Evolutionary conservation across 1,140 invertebrate genomes (phyloP), one percentile per base, ranked within the genome.

Genomic region (Atta texana): DNA sequence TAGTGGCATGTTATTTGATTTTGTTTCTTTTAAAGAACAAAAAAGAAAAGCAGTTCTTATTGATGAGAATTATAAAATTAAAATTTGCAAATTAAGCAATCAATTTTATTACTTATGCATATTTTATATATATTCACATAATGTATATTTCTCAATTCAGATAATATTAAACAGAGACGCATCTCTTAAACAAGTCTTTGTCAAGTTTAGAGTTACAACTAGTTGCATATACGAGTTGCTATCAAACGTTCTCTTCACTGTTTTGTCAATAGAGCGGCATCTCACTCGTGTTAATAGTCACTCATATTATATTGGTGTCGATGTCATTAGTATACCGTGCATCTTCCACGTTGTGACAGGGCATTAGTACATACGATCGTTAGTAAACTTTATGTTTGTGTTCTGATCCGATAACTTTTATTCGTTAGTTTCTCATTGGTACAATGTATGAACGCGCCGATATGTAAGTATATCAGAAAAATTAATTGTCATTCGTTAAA

Each of bases 251-350:
- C 16, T 53, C 16, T 31, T 71, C 31, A 3, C 34, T 81, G 78
- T 81, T 81, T 81, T 81, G 24, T 85, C 81, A 59, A 85, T 87
- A 87, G 18, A 85, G 7, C 8, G 51, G 63, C 63, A n/a, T 39
- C 75, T 64, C 39, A 28, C 24, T 77, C 75, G 12, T 77, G 57
- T 63, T 77, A 63, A 39, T 14, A 14, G 16, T 69, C 14, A 2
- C 14, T 31, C n/a, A 28, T 69, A 34, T 44, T n/a, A 28, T 69
- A 34, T 39, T n/a, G 24, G 10, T 71, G 44, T 71, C 51, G 6
- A 81, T 81, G 53, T 81, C 78, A 24, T 44, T 39, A 34, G 21
- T 51, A 24, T 34, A 59, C 5, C 10, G 21, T 24, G 34, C 44
- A 53, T 34, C 18, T 78, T 24, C 1, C 18, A n/a, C 12, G n/a